Base-by-base conservation (phyloP, 2,888 invertebrate species). In the Stenolophus ochropezus region DNA sequence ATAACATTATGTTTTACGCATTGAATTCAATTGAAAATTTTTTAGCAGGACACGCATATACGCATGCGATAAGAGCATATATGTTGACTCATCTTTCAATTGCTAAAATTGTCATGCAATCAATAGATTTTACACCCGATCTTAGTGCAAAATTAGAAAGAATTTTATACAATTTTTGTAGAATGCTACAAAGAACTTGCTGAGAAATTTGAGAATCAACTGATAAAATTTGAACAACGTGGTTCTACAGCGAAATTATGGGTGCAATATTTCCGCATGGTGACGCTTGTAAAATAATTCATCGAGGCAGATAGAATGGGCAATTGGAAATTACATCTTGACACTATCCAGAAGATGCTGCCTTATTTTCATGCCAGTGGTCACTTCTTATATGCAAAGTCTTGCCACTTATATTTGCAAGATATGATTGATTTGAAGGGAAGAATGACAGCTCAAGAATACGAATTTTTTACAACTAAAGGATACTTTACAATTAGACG, bases 151-250 rank as follows among this genome's bases (percentile, higher is more conserved):
- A 18, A 51, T 11, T 61, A 49, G 53, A 49, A 58, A 51, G 82
- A 75, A 73, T 82, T 47, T 25, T 84, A 58, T 61, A 77, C 8
- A 8, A 83, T 83, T 49, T 69, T 1, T 81, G 78, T 82, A 76
- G 73, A 73, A 61, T 71, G 56, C 42, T 76, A 18, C 27, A 25
- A 81, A 69, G 8, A 83, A 51, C 16, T 82, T 33, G 20, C 69
- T 20, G 58, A 16, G 85, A 89, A 87, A 90, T 91, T 90, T 90
- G 89, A 91, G 90, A 90, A 91, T 90, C 90, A 90, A 90, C 91
- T 91, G 91, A 91, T 8, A 1, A 51, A 82, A 76, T 23, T 83
- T 25, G 85, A 84, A 83, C 61, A 78, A 25, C 83, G 80, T 42
- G 85, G 85, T 65, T 82, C 83, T 42, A 86, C 85, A 23, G 84